Base-by-base conservation (phyloP, 1,140 invertebrate species). In the Eupeodes corollae region DNA sequence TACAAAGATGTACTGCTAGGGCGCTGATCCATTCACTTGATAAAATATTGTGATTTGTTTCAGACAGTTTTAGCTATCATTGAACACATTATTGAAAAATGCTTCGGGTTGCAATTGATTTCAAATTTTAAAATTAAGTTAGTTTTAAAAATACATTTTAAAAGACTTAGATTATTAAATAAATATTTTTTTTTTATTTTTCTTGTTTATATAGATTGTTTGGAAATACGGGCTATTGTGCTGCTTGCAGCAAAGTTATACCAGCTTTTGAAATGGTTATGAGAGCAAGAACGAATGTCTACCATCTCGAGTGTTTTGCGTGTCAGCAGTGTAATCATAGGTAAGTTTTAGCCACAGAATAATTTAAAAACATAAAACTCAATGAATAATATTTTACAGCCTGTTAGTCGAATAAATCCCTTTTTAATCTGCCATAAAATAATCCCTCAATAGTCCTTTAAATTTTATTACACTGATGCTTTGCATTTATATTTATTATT, bases 221-320 rank as follows among this genome's bases (percentile, higher is more conserved):
- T 62, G 87, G 86, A 32, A 88, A 84, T 56, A 89, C 86, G n/a
- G 87, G 87, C 31, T 87, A 90, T 69, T 98, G 93, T 74, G 87
- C 91, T 31, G 91, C 91, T 14, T 93, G 89, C 73, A 86, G 86
- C 68, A 96, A 97, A 76, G 87, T 91, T 59, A 98, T 98, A 69
- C 94, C 94, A 5, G 92, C 93, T 38, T 98, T 96, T 68, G 94
- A 98, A 71, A 95, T 98, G 91, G 95, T 98, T 48, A 98, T 98
- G 94, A 77, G 92, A 57, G 93, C 93, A 13, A 85, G 89, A 65
- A 88, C 81, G 62, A 96, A 97, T 68, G 93, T 97, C 35, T 98
- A 98, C 69, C 94, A 98, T 70, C 75, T 98, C 52, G 93, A 98
- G 68, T 98, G 94, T 72, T 98, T 98, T 69, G 92, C 93, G 38